Evolutionary conservation across 1,140 invertebrate genomes (phyloP), one percentile per base, ranked within the genome.

Genomic region (fruit fly (Drosophila melanogaster)): DNA sequence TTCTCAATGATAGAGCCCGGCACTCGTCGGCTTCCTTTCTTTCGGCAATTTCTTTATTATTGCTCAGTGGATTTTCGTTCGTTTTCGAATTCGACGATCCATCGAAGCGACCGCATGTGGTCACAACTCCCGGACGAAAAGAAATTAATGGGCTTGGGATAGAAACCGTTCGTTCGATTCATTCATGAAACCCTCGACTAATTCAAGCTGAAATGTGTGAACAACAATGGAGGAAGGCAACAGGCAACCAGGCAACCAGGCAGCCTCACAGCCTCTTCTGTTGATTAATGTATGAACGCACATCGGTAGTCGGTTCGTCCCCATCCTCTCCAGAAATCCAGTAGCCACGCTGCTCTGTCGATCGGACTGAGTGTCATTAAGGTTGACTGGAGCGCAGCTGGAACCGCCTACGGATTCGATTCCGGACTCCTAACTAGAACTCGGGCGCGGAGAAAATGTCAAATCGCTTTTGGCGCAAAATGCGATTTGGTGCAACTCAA

Each of bases 141-240:
- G 37, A 74, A 61, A 59, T 77, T 53, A 70, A 30, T 71, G 67
- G 67, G 60, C 40, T 6, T 69, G 60, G 38, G 49, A 67, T 22
- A 71, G 51, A 49, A 72, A 64, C 40, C 30, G 17, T 44, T 37
- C 22, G 59, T 44, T 57, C 73, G 66, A 64, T 66, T 81, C 83
- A 86, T 86, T 86, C 83, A 86, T 87, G 79, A 87, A 60, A 67
- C 57, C 74, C 69, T 66, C 74, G 69, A 85, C 83, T 86, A 86
- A 86, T 86, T 87, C 84, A 59, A 89, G 64, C 46, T 87, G 84
- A 86, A 86, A 86, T 86, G 83, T 86, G 83, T 86, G 83, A 86
- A 87, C 83, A 86, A 86, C 83, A 86, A 67, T 44, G 54, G 30
- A 40, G 46, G 50, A 73, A 56, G 43, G 33, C 58, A 43, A 60